Conservation (phyloP, 2,113 vertebrate genomes). For the Xenopus tropicalis region UCB_Xtro_10.0 CM004449.2:81797501-81798000, state of each 20-base stretch:
- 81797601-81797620: no score
- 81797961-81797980: slow-evolving; percentile 94
- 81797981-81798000: slow-evolving; percentile 90
- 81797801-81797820: slow-evolving; percentile 94
- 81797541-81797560: no score
- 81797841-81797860: slow-evolving; percentile 93
- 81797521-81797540: no score
- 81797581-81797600: no score
- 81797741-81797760: slow-evolving; percentile 91
- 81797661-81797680: no score
- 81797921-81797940: slow-evolving; percentile 90
- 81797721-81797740: slow-evolving; percentile 78
- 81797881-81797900: slow-evolving; percentile 85
- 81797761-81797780: slow-evolving; percentile 89
- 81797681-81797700: no score
- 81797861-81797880: slow-evolving; percentile 86
- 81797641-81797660: no score
- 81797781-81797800: slow-evolving; percentile 76
- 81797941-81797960: slow-evolving; percentile 96
- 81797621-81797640: no score
- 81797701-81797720: not conserved
- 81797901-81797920: slow-evolving; percentile 86
- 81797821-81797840: slow-evolving; percentile 89
- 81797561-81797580: no score
- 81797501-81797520: no score